phyloP scores from a whole-genome alignment of 2,888 invertebrate species.

The Calameuta filiformis region DNA sequence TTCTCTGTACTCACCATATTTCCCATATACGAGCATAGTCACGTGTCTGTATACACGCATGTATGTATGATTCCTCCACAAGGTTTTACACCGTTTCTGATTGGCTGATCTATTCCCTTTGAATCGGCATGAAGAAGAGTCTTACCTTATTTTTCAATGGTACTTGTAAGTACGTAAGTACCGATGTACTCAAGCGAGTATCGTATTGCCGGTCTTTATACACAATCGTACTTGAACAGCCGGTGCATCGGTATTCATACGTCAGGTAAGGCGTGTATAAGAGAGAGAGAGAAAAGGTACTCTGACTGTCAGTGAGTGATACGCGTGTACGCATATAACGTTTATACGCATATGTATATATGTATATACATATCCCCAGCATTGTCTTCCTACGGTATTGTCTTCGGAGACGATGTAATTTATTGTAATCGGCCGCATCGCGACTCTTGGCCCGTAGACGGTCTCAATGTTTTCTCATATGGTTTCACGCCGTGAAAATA shows the following conservation, averaged over 20 bases:
- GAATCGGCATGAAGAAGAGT: neutral
- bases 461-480: neutral
- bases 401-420: conserved; percentile 40
- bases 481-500: neutral
- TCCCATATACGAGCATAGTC: neutral
- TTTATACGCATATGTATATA: neutral
- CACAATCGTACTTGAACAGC: neutral
- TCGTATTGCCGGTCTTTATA: neutral
- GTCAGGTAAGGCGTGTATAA: neutral
- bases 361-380: neutral
- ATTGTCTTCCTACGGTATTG: conserved; percentile 33
- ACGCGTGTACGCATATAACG: neutral
- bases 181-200: neutral
- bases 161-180: neutral
- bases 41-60: neutral
- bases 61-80: neutral
- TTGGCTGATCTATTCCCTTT: neutral
- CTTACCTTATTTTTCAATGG: neutral
- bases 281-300: neutral
- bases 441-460: conserved; percentile 8
- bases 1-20: conserved; percentile 10
- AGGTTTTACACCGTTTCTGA: neutral
- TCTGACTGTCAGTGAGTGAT: neutral
- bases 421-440: conserved; percentile 36
- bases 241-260: neutral